A percentile compares a stretch with the other conserved stretches of the same genome.
Evolutionary conservation across 2,797 vertebrate species (phyloP).

Genomic region (Alcedo atthis): DNA sequence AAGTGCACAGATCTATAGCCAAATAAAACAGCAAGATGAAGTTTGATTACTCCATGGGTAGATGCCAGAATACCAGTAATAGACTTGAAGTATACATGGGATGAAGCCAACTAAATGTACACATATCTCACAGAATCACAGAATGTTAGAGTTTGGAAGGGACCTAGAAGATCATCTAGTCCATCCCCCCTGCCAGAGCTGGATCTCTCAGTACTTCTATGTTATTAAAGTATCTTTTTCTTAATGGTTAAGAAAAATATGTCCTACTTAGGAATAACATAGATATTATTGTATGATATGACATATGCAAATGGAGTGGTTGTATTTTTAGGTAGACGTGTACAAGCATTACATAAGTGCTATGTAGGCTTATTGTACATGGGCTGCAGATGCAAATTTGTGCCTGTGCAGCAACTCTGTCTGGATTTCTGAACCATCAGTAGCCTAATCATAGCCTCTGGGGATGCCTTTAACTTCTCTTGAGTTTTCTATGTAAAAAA

Average conservation of each 20-base stretch:
- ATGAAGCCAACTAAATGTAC: background rate
- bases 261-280: background rate
- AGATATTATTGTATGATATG: background rate
- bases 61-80: background rate
- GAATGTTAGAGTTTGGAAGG: too few relatives aligned
- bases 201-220: background rate
- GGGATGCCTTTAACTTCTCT: background rate
- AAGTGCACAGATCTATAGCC: background rate
- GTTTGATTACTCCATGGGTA: background rate
- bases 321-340: background rate
- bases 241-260: background rate
- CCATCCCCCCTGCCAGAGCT: too few relatives aligned
- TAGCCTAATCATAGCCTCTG: background rate
- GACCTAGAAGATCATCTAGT: too few relatives aligned
- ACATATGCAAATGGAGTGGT: background rate
- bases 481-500: background rate
- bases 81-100: background rate
- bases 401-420: background rate
- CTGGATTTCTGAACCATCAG: background rate
- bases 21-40: constrained; percentile 10
- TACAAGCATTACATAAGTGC: background rate
- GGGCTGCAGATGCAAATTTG: background rate
- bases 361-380: background rate
- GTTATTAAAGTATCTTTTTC: background rate
- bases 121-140: background rate